Base-by-base conservation (phyloP, 2,113 vertebrate genomes). In the Nerophis lumbriciformis region DNA sequence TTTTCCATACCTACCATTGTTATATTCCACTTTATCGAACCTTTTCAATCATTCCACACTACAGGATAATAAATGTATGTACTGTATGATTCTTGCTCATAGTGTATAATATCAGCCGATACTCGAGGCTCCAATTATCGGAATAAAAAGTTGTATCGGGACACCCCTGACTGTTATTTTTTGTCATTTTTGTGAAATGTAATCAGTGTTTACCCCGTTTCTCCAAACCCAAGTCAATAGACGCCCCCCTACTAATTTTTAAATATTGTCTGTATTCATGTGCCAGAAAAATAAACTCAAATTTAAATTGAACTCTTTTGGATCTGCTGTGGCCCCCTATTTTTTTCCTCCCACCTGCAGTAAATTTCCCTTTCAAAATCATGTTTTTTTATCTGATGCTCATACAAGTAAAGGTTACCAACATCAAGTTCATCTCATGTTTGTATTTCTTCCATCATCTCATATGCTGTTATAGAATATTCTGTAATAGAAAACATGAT, bases 101-200 rank as follows among this genome's bases (percentile, higher is more conserved):
- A 28, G 28, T 28, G 28, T 28, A 28, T 28, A 28, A 28, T 28
- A 28, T 28, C 28, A 28, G 28, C 28, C 28, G 28, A 28, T 28
- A 28, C 28, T 1, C 28, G 3, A 28, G 28, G 28, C 28, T 28
- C 28, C 28, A 28, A 28, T 28, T 28, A 28, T 28, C 28, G 28
- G 28, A 28, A 28, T 28, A 28, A 28, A 28, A 28, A 28, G 28
- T 28, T 28, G 28, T 28, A 28, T 28, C 28, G 28, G 28, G 28
- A 28, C 28, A 28, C 28, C 28, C 28, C 28, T 28, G 28, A 28
- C 28, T 28, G 28, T 28, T 28, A 28, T 28, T 28, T 28, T 80
- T 80, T 85, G 57, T 73, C 35, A 7, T 75, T 75, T 85, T 75
- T 85, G 72, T 85, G 78, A 79, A 85, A 69, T 84, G 78, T 75